phyloP scores from a whole-genome alignment of 2,797 vertebrate species.

The Tadarida brasiliensis region DNA sequence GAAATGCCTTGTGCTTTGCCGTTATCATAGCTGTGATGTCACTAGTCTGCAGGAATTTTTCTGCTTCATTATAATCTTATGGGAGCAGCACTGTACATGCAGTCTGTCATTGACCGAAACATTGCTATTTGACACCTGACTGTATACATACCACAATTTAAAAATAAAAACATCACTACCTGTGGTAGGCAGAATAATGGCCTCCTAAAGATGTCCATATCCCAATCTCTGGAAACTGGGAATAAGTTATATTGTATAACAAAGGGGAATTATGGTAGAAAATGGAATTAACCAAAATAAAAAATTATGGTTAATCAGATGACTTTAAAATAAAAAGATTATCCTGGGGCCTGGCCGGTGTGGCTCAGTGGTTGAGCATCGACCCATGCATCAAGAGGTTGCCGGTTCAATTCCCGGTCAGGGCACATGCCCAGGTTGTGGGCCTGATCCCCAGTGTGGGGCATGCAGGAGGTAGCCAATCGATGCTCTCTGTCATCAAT shows the following conservation, averaged over 20 bases:
- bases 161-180: neutral
- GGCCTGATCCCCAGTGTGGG: no score
- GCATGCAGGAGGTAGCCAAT: no score
- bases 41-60: neutral
- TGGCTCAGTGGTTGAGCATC: no score
- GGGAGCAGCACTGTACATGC: neutral
- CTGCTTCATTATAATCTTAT: neutral
- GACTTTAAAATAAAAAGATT: neutral
- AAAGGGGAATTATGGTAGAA: neutral
- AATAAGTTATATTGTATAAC: neutral
- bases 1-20: neutral
- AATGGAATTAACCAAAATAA: slow-evolving; percentile 12
- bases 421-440: no score
- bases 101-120: neutral
- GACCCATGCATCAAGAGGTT: no score
- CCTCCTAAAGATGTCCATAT: neutral
- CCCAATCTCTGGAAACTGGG: neutral
- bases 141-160: neutral
- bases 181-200: neutral
- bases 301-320: neutral
- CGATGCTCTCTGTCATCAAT: no score
- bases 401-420: no score
- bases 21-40: neutral
- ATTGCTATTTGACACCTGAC: neutral
- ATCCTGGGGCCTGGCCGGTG: neutral